Evolutionary conservation across 2,888 invertebrate genomes (phyloP).

Genomic region (Nemoura dubitans): DNA sequence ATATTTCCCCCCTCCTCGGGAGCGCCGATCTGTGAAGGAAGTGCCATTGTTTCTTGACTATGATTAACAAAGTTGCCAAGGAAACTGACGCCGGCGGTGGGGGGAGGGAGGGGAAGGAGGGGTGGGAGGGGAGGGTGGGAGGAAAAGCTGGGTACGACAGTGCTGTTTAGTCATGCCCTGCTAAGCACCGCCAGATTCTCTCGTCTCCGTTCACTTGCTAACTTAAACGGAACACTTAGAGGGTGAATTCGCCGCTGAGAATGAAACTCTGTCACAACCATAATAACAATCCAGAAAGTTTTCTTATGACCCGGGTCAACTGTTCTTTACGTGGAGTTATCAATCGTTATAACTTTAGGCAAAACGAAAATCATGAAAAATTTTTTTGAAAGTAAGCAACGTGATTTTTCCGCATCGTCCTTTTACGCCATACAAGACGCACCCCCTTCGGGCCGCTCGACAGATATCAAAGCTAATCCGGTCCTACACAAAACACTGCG

Average conservation of each 20-base stretch:
- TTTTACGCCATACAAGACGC: not conserved
- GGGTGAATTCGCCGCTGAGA: not conserved
- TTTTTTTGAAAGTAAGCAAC: not conserved
- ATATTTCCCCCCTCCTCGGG: not conserved
- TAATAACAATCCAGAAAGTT: not conserved
- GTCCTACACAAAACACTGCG: slow-evolving; percentile 31
- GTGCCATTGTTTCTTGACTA: slow-evolving; percentile 19
- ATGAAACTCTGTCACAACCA: not conserved
- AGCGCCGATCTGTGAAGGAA: not conserved
- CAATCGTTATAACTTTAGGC: not conserved
- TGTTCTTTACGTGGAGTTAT: not conserved
- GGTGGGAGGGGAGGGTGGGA: no score
- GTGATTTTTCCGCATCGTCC: not conserved
- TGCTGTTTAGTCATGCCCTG: slow-evolving; percentile 19
- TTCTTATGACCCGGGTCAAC: not conserved
- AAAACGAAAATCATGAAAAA: not conserved
- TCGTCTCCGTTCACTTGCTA: not conserved
- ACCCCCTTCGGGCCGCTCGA: not conserved
- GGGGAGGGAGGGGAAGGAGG: not conserved
- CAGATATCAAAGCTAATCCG: slow-evolving; percentile 34
- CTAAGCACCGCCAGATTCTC: not conserved
- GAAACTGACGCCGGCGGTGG: slow-evolving; percentile 1
- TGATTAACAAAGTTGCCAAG: slow-evolving; percentile 27
- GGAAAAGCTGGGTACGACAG: not conserved
- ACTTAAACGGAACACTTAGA: not conserved